Base-by-base conservation (phyloP, 2,113 vertebrate genomes). In the Paedocypris sp. region DNA sequence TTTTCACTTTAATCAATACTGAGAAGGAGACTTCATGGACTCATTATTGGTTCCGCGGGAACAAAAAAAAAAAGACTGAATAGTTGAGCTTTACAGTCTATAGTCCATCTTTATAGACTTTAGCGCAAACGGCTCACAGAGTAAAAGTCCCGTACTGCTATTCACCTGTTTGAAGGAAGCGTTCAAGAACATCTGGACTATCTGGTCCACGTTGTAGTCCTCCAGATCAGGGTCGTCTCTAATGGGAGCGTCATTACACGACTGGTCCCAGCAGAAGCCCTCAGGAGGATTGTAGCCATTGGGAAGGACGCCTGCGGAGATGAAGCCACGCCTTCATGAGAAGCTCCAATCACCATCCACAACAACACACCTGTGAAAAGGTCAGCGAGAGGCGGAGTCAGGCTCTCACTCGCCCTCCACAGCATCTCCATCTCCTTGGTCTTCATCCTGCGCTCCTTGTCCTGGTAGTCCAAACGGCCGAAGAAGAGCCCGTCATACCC, bases 331-430 rank as follows among this genome's bases (percentile, higher is more conserved):
- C 13, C 4, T 12, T 12, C 13, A 36, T n/a, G 35, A 36, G 4
- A 3, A 6, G 5, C 4, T 36, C 11, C 8, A 36, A n/a, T n/a
- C n/a, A n/a, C n/a, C n/a, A n/a, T n/a, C n/a, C n/a, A n/a, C n/a
- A n/a, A n/a, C n/a, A n/a, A n/a, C n/a, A n/a, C 75, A 94, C 92
- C 86, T 0, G 90, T 96, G 71, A 94, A 94, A 35, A 94, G 86
- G 75, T 94, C 89, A 0, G 88, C 89, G 0, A 20, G 0, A 0
- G 91, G 89, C 0, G 87, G 73, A 0, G 39, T 11, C 32, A 92
- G 78, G 72, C 83, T 91, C 53, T 73, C 70, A 0, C 90, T 92
- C 0, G 79, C 92, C 58, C 91, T 75, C 92, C 93, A 95, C 2
- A 95, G 60, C 50, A 89, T 80, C 78, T 95, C 93, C 89, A 93